phyloP scores from a whole-genome alignment of 64 coral and sea anemone genomes.

The Montipora sp. region DNA sequence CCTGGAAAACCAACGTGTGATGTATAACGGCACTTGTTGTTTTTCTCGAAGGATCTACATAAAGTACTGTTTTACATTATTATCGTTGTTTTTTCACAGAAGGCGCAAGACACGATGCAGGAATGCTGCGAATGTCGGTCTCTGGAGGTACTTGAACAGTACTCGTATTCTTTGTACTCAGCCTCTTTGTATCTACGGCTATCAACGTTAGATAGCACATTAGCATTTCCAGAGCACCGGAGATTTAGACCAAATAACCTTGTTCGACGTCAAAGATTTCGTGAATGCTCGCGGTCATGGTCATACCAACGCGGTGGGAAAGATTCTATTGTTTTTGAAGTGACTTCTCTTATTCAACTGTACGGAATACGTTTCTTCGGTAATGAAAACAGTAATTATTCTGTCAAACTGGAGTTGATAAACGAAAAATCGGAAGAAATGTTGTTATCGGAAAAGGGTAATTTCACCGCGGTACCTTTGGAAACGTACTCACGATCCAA shows the following conservation, averaged over 20 bases:
- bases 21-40: no score
- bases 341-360: not conserved
- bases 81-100: no score
- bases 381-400: not conserved
- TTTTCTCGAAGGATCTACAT: no score
- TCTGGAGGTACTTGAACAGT: no score
- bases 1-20: no score
- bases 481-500: not conserved
- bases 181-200: no score
- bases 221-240: constrained; percentile 9
- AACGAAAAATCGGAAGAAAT: not conserved
- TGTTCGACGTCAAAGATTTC: not conserved
- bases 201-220: not conserved
- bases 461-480: constrained; percentile 15
- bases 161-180: no score
- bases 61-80: no score
- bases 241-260: not conserved
- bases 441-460: not conserved
- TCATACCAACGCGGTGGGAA: not conserved
- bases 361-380: constrained; percentile 13
- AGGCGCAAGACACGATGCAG: no score
- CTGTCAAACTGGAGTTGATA: not conserved
- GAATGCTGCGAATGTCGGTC: no score
- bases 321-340: not conserved
- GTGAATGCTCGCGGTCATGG: not conserved